Evolutionary conservation across 2,797 vertebrate genomes (phyloP).

Genomic region (Chrosomus eos): DNA sequence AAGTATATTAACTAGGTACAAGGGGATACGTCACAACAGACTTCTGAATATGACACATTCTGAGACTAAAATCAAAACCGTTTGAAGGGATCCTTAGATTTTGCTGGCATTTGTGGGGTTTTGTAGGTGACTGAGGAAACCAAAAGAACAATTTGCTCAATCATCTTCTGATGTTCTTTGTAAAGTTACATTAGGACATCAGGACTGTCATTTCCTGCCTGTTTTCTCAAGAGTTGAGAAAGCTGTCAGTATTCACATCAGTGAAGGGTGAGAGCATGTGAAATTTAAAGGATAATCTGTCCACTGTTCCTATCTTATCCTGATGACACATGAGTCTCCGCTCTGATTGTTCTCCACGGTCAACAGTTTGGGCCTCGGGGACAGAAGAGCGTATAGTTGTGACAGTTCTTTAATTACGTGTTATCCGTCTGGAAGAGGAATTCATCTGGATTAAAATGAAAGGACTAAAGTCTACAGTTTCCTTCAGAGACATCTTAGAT

Average conservation of each 20-base stretch:
- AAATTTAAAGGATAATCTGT: conserved; percentile 20
- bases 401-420: background rate
- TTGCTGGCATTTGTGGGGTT: background rate
- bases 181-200: conserved; percentile 1
- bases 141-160: conserved; percentile 3
- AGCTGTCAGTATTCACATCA: background rate
- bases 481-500: background rate
- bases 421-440: background rate
- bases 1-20: background rate
- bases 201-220: background rate
- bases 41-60: background rate
- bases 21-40: background rate
- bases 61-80: background rate
- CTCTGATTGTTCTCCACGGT: conserved; percentile 8
- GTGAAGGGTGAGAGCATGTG: background rate
- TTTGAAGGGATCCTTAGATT: background rate
- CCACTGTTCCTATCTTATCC: conserved; percentile 4
- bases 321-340: background rate
- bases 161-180: background rate
- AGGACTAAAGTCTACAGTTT: background rate
- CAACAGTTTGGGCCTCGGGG: background rate
- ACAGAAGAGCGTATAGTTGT: background rate
- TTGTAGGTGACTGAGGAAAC: background rate
- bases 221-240: conserved; percentile 9
- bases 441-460: conserved; percentile 15